Evolutionary conservation across 2,113 vertebrate species (phyloP), one percentile per base, ranked within the genome.

Genomic region (Alexandromys fortis): DNA sequence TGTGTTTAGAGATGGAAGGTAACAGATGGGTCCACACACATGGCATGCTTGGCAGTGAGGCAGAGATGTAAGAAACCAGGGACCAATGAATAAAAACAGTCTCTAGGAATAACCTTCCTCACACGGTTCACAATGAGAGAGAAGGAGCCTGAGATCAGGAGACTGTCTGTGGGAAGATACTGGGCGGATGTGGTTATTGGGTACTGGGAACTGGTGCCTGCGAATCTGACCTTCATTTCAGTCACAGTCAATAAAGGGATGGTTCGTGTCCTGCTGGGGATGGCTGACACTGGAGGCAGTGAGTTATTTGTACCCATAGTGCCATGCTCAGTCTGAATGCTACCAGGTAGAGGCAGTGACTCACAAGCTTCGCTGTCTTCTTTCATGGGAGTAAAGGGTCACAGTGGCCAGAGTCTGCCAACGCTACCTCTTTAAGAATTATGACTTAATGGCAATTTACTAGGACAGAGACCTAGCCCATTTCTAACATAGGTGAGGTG

Each of bases 401-500:
- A 61, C 28, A 42, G 16, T 38, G 42, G 6, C 26, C 58, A 58
- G 58, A 19, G 14, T 1, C 0, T 0, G 11, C 17, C 7, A 2
- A n/a, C 9, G 70, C 6, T 3, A 0, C 35, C 58, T 24, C 52
- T 19, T 38, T 81, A 17, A 33, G 42, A 4, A 4, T 88, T 68
- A 17, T 22, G 14, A 9, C 4, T 63, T 63, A 16, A 85, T 65
- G 16, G 65, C 30, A 61, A 1, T 13, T 28, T 47, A 6, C 4
- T 49, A 7, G 68, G 28, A 16, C 28, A 14, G 73, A 49, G 38
- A 26, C 16, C 8, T 12, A 49, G 7, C 21, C 49, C 0, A 0
- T n/a, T 35, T 73, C 38, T 42, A 11, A 3, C 0, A 35, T 22
- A 0, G 0, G 12, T 65, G 70, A 47, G 8, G 67, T 21, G 3